Conservation (phyloP, 2,113 vertebrate species). For the Neogale vison region DNA sequence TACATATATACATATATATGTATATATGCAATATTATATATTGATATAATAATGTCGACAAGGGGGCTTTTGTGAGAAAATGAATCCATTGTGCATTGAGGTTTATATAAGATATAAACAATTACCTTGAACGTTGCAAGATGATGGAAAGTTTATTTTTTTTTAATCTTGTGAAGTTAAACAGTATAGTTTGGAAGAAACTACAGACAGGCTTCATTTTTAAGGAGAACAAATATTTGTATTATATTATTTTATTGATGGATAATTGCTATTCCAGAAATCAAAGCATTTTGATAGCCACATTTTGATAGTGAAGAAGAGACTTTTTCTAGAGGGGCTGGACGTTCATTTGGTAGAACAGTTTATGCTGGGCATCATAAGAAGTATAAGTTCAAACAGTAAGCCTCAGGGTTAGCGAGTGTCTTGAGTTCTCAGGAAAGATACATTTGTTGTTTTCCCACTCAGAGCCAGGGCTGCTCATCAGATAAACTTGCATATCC, state of each 20-base stretch:
- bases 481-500: neutral
- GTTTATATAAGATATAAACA: constrained; percentile 25
- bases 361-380: neutral
- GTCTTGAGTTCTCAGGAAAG: neutral
- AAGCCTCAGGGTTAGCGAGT: neutral
- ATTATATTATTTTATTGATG: neutral
- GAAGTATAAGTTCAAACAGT: neutral
- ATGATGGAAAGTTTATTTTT: neutral
- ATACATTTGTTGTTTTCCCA: neutral
- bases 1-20: neutral
- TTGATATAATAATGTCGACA: neutral
- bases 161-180: too few relatives aligned
- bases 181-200: too few relatives aligned
- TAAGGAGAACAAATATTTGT: neutral
- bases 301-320: neutral
- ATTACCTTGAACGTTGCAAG: neutral
- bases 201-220: neutral
- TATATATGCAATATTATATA: neutral
- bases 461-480: neutral
- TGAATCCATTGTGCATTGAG: neutral
- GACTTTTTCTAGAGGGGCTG: neutral
- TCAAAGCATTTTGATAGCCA: neutral
- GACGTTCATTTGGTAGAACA: neutral
- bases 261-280: neutral
- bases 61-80: constrained; percentile 27